A percentile compares a stretch with the other conserved stretches of the same genome.
Conservation (phyloP, 2,797 vertebrate species). For the Mus spretus region DNA sequence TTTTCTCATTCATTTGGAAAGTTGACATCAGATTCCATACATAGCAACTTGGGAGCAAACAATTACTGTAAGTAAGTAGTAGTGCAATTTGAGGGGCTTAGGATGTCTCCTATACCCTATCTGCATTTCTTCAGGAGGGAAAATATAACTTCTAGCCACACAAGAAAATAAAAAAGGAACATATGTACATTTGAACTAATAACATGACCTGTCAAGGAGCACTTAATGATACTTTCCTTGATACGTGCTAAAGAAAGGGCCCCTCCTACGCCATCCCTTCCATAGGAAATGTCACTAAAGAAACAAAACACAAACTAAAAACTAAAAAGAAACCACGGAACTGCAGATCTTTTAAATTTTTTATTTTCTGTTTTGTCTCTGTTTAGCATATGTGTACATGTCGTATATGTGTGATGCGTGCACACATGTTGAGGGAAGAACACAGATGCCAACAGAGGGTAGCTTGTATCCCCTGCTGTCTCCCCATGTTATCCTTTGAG, state of each 20-base stretch:
- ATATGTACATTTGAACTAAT: conserved; percentile 12
- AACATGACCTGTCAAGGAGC: conserved; percentile 8
- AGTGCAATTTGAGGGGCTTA: neutral
- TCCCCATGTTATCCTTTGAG: neutral
- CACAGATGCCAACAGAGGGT: neutral
- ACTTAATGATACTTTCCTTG: neutral
- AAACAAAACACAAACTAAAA: neutral
- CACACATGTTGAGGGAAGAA: neutral
- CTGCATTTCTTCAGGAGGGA: conserved; percentile 19
- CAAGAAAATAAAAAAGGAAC: neutral
- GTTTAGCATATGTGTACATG: neutral
- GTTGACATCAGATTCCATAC: neutral
- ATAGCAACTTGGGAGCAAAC: conserved; percentile 17
- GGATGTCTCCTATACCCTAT: neutral
- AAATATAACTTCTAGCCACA: conserved; percentile 25
- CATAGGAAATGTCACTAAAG: conserved; percentile 5
- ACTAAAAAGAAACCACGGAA: conserved; percentile 64
- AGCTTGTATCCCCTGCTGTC: neutral
- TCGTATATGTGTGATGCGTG: neutral
- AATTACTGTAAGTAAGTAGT: conserved; percentile 1
- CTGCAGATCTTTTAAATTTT: neutral
- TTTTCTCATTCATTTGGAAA: neutral
- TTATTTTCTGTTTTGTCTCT: neutral
- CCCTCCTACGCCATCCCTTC: neutral
- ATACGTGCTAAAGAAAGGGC: neutral